Base-by-base conservation (phyloP, 2,113 vertebrate genomes). In the Gymnocephalus cernua region DNA sequence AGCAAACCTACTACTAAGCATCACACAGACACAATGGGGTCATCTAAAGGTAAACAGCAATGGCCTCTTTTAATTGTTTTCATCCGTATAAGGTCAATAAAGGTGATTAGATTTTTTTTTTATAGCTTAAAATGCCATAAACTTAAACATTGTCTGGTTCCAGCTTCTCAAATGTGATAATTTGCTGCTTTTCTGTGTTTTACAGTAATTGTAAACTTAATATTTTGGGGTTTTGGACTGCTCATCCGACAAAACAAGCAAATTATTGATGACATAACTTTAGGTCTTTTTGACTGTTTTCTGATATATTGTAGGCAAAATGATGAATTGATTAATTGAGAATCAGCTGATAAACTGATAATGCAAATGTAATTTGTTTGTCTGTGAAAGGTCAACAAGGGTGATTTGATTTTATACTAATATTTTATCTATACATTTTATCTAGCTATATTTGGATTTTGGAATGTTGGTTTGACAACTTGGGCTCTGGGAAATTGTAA, bases 31-130 rank as follows among this genome's bases (percentile, higher is more conserved):
- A 50, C 38, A 73, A 59, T 38, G 19, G 41, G 57, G 50, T 59
- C 70, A 45, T 73, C 11, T 11, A 35, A 54, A 81, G 45, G 9
- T 6, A 61, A 80, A 48, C 7, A 21, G 54, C 12, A 66, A 53
- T 41, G 57, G n/a, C 13, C 35, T 76, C 53, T 72, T 72, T 15
- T 48, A 1, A 32, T 44, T 57, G 14, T 41, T 44, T 70, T 35
- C 19, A 4, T 47, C 47, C 48, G 2, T 21, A 23, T 54, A 64
- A 53, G 48, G 38, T 64, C 68, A 58, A n/a, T 44, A 41, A 48
- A 32, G 29, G 14, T 62, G 25, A 41, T 41, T 41, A 3, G 38
- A 41, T 41, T 9, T 41, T 41, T 41, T 35, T 41, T 2, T 41
- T 9, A 35, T 38, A 10, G 9, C 38, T 38, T 38, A 38, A 38